Percentiles rank a stretch among this genome's conserved stretches.
Evolutionary conservation across 2,797 vertebrate genomes (phyloP).

Genomic region (Alauda arvensis): DNA sequence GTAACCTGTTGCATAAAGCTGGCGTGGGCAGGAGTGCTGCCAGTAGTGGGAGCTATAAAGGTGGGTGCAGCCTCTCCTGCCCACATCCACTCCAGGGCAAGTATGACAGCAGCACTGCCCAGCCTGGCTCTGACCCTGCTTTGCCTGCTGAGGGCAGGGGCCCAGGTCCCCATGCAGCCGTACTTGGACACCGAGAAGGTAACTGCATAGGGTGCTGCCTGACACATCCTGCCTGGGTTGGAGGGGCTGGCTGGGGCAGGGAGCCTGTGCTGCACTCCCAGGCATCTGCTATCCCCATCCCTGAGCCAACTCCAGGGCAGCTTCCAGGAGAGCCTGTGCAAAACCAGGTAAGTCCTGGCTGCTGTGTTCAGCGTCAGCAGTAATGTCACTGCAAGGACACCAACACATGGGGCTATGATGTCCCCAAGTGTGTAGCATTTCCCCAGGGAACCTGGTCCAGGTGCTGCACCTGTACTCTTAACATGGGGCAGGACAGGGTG

Average conservation of each 20-base stretch:
- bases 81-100: accelerated
- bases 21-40: not conserved
- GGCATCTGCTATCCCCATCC: not conserved
- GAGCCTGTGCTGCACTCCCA: accelerated
- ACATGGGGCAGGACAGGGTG: not conserved
- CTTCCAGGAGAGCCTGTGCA: not conserved
- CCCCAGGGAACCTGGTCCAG: not conserved
- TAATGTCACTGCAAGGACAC: not conserved
- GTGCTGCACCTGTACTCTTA: not conserved
- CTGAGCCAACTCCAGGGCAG: not conserved
- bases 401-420: accelerated
- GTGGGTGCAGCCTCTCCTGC: not conserved
- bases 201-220: not conserved
- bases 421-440: accelerated
- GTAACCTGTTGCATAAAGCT: slow-evolving; percentile 23
- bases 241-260: not conserved
- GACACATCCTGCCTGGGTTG: not conserved
- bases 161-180: not conserved
- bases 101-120: not conserved
- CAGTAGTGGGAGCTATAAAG: not conserved
- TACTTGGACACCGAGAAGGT: not conserved
- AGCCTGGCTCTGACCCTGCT: not conserved
- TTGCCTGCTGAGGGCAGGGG: not conserved
- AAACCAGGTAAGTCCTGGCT: not conserved
- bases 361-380: not conserved